A percentile compares a stretch with the other conserved stretches of the same genome.
Conservation (phyloP, 1,140 invertebrate genomes). For the Tetramorium parvispinum region DNA sequence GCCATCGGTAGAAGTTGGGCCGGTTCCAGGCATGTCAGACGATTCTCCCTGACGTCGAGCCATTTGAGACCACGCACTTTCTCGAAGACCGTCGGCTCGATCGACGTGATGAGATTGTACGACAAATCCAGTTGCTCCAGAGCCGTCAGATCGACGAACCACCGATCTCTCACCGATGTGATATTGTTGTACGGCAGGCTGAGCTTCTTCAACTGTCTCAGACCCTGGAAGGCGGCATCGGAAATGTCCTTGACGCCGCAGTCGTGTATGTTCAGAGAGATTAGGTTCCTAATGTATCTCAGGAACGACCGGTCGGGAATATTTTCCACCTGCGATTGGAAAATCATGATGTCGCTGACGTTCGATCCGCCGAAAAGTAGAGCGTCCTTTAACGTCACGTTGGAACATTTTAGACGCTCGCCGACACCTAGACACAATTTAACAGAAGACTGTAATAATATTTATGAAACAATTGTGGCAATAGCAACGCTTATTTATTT, state of each 20-base stretch:
- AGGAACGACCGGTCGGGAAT: constrained; percentile 70
- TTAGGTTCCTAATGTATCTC: constrained; percentile 65
- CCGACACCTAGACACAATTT: constrained; percentile 49
- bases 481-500: not conserved
- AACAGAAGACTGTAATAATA: not conserved
- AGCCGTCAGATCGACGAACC: constrained; percentile 73
- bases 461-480: not conserved
- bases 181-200: constrained; percentile 77
- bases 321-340: constrained; percentile 69
- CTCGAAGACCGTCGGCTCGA: constrained; percentile 70
- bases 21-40: constrained; percentile 73
- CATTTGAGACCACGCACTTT: constrained; percentile 69
- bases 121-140: constrained; percentile 80
- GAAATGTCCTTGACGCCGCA: constrained; percentile 75
- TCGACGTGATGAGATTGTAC: constrained; percentile 75
- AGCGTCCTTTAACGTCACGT: constrained; percentile 64
- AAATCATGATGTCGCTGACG: constrained; percentile 69
- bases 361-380: constrained; percentile 41
- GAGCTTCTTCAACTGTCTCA: constrained; percentile 74
- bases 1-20: constrained; percentile 69
- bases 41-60: constrained; percentile 78
- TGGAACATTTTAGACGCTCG: constrained; percentile 74
- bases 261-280: constrained; percentile 75
- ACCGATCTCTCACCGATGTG: constrained; percentile 61
- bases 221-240: constrained; percentile 67